Evolutionary conservation across 2,113 vertebrate genomes (phyloP).

Genomic region (Eurystomus gularis): DNA sequence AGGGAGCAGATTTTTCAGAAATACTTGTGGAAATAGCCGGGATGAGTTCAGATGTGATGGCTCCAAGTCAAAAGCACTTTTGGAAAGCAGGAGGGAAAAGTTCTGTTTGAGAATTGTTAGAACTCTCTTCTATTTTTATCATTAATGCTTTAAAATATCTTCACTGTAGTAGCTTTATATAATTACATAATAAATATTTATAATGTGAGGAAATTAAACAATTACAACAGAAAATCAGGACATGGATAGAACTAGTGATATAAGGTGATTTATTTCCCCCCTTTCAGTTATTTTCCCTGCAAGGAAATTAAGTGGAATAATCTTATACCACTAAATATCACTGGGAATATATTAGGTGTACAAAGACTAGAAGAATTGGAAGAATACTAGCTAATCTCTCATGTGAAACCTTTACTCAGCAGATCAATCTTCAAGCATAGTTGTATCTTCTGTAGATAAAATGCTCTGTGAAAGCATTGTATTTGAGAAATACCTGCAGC

Average conservation of each 20-base stretch:
- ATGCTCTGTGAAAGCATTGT: background rate
- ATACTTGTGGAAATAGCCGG: too few relatives aligned
- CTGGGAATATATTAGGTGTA: background rate
- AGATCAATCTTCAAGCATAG: background rate
- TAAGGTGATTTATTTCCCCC: too few relatives aligned
- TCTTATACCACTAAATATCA: background rate
- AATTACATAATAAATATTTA: background rate
- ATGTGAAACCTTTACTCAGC: background rate
- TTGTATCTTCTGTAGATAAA: background rate
- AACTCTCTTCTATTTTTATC: too few relatives aligned
- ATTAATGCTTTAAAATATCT: too few relatives aligned
- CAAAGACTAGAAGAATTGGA: background rate
- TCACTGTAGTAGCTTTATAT: too few relatives aligned
- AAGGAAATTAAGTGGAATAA: background rate
- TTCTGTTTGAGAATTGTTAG: too few relatives aligned
- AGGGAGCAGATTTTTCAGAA: too few relatives aligned
- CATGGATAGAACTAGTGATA: too few relatives aligned
- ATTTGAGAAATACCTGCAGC: background rate
- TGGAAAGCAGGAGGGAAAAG: too few relatives aligned
- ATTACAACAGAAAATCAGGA: too few relatives aligned
- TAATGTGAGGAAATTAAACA: background rate
- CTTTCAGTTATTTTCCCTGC: background rate
- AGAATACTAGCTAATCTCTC: background rate
- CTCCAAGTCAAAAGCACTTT: too few relatives aligned
- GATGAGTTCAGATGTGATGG: too few relatives aligned